A percentile compares a stretch with the other conserved stretches of the same genome.
phyloP scores from a whole-genome alignment of 2,888 invertebrate species.

The Drosophila conformis region DNA sequence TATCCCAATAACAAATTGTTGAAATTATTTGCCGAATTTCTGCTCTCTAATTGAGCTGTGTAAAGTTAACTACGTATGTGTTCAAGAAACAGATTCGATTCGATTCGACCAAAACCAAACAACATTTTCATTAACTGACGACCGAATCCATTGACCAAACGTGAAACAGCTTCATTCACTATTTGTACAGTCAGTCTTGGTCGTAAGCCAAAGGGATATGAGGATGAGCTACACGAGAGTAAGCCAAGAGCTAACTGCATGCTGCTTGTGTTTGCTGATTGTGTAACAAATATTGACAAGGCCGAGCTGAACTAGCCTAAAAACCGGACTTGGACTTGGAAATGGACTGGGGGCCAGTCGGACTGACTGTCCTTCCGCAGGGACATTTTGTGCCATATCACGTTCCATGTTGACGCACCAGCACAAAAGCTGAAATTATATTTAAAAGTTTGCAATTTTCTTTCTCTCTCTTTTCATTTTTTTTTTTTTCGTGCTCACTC shows the following conservation, averaged over 20 bases:
- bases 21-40: constrained; percentile 14
- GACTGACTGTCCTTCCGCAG: constrained; percentile 43
- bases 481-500: not conserved
- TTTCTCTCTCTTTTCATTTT: not conserved
- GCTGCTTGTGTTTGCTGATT: constrained; percentile 67
- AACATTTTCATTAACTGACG: constrained; percentile 54
- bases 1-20: constrained; percentile 31
- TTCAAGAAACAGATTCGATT: constrained; percentile 5
- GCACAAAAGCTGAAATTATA: constrained; percentile 79
- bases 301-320: constrained; percentile 36
- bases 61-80: constrained; percentile 19
- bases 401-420: constrained; percentile 77
- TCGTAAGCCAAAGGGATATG: constrained; percentile 9
- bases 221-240: constrained; percentile 11
- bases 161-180: constrained; percentile 42
- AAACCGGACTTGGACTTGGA: constrained; percentile 14
- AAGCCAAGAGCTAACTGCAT: constrained; percentile 38
- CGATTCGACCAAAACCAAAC: constrained; percentile 46
- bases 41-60: constrained; percentile 44
- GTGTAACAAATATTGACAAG: constrained; percentile 78
- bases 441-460: constrained; percentile 67
- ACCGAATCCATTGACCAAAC: constrained; percentile 9
- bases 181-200: constrained; percentile 39
- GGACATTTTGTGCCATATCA: constrained; percentile 69
- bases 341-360: constrained; percentile 4